Conservation (phyloP, 2,888 invertebrate genomes). For the Merodon equestris region DNA sequence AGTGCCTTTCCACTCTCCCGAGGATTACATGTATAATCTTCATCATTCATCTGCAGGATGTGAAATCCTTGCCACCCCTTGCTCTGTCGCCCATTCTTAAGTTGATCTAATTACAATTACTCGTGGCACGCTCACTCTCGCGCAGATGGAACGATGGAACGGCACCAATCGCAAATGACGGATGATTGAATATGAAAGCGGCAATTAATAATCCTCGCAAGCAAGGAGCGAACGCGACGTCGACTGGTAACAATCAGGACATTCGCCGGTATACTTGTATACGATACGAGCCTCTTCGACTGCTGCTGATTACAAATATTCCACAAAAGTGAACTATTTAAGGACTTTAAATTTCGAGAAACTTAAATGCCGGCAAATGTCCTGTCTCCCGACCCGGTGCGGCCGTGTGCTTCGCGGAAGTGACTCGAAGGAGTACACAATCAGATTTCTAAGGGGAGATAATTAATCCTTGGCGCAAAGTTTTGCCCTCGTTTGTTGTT, state of each 20-base stretch:
- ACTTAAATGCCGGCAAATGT: conserved; percentile 58
- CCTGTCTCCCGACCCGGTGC: conserved; percentile 11
- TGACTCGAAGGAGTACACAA: conserved; percentile 21
- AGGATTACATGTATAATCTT: conserved; percentile 56
- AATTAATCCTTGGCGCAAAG: conserved; percentile 63
- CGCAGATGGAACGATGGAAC: background rate
- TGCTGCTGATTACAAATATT: conserved; percentile 30
- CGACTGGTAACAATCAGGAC: conserved; percentile 5
- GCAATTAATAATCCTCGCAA: conserved; percentile 60
- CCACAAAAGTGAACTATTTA: conserved; percentile 30
- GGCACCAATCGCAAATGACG: conserved; percentile 53
- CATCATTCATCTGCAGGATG: conserved; percentile 60
- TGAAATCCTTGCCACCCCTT: conserved; percentile 21
- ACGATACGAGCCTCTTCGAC: conserved; percentile 23
- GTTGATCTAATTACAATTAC: conserved; percentile 61
- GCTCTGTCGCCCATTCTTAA: conserved; percentile 1
- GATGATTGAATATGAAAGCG: conserved; percentile 64
- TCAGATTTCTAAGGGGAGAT: conserved; percentile 61
- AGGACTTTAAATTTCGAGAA: conserved; percentile 41
- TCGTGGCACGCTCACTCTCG: conserved; percentile 30
- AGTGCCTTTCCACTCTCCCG: conserved; percentile 26
- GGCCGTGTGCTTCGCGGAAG: background rate
- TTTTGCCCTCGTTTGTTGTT: conserved; percentile 43
- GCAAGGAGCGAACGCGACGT: conserved; percentile 1
- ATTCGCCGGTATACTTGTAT: conserved; percentile 36